Percentiles rank a stretch among this genome's conserved stretches.
Evolutionary conservation across 1,140 invertebrate genomes (phyloP).

Genomic region (Brachionus rotundiformis): DNA sequence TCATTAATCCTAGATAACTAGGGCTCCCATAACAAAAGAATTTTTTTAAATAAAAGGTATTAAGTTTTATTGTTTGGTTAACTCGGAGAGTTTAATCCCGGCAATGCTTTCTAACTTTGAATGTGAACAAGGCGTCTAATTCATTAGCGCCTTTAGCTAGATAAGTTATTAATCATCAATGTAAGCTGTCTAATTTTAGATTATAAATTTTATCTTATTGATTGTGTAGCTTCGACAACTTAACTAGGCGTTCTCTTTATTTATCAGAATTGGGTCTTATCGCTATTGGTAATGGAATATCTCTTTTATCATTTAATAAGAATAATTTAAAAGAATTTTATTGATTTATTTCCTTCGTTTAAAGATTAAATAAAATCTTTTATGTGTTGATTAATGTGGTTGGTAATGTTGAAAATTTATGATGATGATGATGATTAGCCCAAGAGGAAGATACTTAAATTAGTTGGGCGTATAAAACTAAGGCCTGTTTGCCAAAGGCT

Average conservation of each 20-base stretch:
- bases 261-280: neutral
- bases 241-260: neutral
- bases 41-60: neutral
- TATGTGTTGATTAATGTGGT: neutral
- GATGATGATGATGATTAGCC: no score
- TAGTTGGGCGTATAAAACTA: neutral
- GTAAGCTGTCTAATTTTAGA: conserved; percentile 3
- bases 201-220: neutral
- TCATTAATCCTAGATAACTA: neutral
- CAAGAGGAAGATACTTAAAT: no score
- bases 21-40: neutral
- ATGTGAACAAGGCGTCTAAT: neutral
- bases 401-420: neutral
- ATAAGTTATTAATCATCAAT: conserved; percentile 10
- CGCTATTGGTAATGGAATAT: neutral
- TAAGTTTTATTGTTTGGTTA: no score
- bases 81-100: neutral
- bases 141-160: neutral
- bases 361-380: neutral
- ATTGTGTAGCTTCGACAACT: no score
- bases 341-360: neutral
- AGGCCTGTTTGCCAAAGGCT: neutral
- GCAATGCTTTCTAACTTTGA: neutral
- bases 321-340: conserved; percentile 1
- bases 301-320: neutral